phyloP scores from a whole-genome alignment of 2,113 vertebrate species.

The Lophura nycthemera region DNA sequence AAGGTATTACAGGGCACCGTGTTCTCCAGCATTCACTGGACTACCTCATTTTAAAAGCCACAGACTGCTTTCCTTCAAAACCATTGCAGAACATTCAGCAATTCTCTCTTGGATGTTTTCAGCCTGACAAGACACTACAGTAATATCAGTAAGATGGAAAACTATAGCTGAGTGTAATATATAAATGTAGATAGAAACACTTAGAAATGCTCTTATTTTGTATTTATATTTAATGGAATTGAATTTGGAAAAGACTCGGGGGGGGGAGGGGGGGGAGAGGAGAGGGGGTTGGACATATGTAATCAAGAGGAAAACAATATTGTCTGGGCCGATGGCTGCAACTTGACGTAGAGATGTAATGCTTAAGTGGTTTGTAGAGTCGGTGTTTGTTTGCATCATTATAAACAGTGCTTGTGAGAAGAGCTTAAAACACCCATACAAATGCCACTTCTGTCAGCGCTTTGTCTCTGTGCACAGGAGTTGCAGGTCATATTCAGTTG shows the following conservation, averaged over 20 bases:
- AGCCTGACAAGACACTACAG: neutral
- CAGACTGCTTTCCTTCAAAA: neutral
- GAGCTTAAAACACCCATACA: neutral
- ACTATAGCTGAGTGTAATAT: neutral
- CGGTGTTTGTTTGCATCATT: neutral
- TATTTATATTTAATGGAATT: neutral
- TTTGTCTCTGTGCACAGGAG: neutral
- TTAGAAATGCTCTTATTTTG: neutral
- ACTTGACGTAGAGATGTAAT: neutral
- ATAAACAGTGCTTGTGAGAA: neutral
- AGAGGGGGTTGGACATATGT: neutral
- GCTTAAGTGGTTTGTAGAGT: neutral
- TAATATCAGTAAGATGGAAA: neutral
- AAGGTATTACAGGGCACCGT: neutral
- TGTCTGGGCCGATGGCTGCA: neutral
- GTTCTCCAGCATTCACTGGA: neutral
- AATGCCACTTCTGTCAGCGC: neutral
- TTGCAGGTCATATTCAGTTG: neutral
- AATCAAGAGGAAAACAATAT: neutral
- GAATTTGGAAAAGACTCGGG: neutral
- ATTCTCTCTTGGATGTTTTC: neutral
- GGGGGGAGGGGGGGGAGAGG: too few relatives aligned
- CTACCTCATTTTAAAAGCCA: neutral
- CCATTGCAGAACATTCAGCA: neutral
- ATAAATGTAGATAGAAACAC: neutral